Conservation (phyloP, 2,888 invertebrate species). For the Catonia carolina region DNA sequence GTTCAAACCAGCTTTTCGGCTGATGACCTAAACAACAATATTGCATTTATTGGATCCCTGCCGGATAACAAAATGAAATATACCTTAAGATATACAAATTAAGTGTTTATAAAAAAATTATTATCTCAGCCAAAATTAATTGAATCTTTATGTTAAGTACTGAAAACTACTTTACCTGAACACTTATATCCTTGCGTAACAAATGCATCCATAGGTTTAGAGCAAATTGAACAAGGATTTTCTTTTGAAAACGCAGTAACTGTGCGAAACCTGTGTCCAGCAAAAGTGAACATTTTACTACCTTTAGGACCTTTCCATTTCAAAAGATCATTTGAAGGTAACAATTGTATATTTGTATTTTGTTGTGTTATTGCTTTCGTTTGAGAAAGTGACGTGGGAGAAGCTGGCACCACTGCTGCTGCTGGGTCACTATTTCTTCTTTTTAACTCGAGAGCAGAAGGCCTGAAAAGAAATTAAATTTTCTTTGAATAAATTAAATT, state of each 20-base stretch:
- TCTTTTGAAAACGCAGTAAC: slow-evolving; percentile 70
- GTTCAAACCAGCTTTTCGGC: no score
- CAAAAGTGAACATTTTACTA: slow-evolving; percentile 58
- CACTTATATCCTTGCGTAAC: slow-evolving; percentile 74
- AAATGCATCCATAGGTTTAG: slow-evolving; percentile 68
- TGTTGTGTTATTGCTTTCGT: slow-evolving; percentile 3
- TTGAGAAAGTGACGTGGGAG: slow-evolving; percentile 9
- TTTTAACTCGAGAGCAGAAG: slow-evolving; percentile 29
- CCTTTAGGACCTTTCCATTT: slow-evolving; percentile 49
- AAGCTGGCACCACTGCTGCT: slow-evolving; percentile 38
- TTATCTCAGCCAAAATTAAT: no score
- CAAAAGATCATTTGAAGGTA: slow-evolving; percentile 27
- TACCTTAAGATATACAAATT: no score
- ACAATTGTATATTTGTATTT: slow-evolving; percentile 25
- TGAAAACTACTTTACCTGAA: no score
- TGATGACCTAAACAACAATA: no score
- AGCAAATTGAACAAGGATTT: slow-evolving; percentile 75
- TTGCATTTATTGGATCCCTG: no score
- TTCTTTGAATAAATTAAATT: not conserved
- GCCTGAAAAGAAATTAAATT: slow-evolving; percentile 2
- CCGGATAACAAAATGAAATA: no score
- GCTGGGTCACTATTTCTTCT: slow-evolving; percentile 70
- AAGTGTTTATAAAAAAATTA: no score
- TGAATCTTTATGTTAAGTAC: no score
- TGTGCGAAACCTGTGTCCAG: slow-evolving; percentile 70